Evolutionary conservation across 1,140 invertebrate species (phyloP), one percentile per base, ranked within the genome.

Genomic region (Orchesella cincta): DNA sequence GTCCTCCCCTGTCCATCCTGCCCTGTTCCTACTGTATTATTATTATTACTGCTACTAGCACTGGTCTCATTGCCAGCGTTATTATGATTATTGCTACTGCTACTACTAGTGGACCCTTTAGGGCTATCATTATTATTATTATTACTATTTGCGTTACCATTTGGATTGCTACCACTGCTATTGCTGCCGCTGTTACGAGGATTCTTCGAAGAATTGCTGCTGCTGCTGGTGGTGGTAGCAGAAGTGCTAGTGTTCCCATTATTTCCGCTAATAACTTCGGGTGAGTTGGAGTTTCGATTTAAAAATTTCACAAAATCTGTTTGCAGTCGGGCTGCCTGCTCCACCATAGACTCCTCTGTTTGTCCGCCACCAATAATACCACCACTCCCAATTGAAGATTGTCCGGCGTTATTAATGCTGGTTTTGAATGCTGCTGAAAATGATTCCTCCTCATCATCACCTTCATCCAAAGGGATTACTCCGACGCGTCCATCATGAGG

Each of bases 81-180:
- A 57, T 57, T 57, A 57, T 31, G 29, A 67, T 67, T 67, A 67
- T 33, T 67, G 23, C 62, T 31, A 33, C 1, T 31, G 14, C 28
- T 67, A n/a, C 62, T n/a, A 29, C 62, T 33, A 33, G 26, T 67
- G 62, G 26, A 31, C 28, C 62, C 62, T 67, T 67, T 67, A 67
- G 62, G 62, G 31, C 62, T 67, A 67, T 33, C 62, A 33, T 67
- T 67, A 67, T 67, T 67, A 67, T 57, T 57, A 57, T 57, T 57
- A 26, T 57, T 57, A 23, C 54, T 57, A 57, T 57, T 57, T 57
- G 54, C 54, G 54, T 57, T 57, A 57, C 62, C 31, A 33, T 67
- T 67, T 31, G 62, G 33, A 67, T 67, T 23, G 3, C 23, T 57
- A 26, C 52, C 23, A 57, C 23, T 46, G 39, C 39, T 20, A 8